Percentiles rank a stretch among this genome's conserved stretches.
phyloP scores from a whole-genome alignment of 30 jellyfish, hydroid and myxozoan genomes.

The Sanderia malayensis region DNA sequence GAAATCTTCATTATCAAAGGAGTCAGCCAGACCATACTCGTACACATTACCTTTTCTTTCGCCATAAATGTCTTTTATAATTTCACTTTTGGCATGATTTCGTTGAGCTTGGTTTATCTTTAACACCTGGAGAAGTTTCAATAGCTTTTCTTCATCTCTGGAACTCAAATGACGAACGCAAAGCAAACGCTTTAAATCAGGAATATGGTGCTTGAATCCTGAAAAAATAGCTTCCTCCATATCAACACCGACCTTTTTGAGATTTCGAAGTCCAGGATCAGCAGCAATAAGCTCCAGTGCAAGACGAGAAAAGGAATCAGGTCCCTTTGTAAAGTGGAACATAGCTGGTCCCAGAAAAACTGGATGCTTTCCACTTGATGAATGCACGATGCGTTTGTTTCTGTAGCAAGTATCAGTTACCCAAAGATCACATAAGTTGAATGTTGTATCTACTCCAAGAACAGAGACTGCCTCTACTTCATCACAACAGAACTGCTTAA shows the following conservation, averaged over 20 bases:
- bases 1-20: conserved; percentile 48
- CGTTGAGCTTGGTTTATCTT: not conserved
- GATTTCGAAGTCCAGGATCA: not conserved
- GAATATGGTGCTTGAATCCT: not conserved
- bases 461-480: conserved; percentile 3
- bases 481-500: conserved; percentile 9
- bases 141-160: not conserved
- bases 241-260: conserved; percentile 5
- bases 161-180: not conserved
- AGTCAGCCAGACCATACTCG: conserved; percentile 53
- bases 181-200: not conserved
- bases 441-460: conserved; percentile 8
- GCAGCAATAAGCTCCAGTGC: not conserved
- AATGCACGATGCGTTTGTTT: conserved; percentile 5
- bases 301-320: conserved; percentile 2
- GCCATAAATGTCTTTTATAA: conserved; percentile 31
- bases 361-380: conserved; percentile 7
- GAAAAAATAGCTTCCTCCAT: not conserved
- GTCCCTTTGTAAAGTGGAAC: conserved; percentile 8
- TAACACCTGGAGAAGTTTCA: not conserved
- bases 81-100: not conserved
- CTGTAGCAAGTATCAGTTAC: conserved; percentile 12
- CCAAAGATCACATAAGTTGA: conserved; percentile 10
- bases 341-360: conserved; percentile 14
- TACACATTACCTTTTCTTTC: conserved; percentile 17